Base-by-base conservation (phyloP, 2,797 vertebrate species). In the Fringilla coelebs region DNA sequence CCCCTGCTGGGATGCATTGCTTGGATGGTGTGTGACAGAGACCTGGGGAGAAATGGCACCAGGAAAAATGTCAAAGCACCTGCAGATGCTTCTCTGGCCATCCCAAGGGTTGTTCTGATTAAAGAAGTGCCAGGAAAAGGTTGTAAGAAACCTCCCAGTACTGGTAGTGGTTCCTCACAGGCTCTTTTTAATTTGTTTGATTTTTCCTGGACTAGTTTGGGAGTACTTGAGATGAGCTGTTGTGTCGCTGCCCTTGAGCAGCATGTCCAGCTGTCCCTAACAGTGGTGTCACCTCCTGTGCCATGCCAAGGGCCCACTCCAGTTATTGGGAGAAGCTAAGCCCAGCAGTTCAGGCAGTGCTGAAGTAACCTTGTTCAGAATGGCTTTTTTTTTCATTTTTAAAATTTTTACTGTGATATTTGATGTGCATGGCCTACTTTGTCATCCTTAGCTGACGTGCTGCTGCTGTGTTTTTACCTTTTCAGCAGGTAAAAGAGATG, bases 281-380 rank as follows among this genome's bases (percentile, higher is more conserved):
- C 0, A 2, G 19, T 34, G 21, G 19, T 43, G 9, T 31, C 84
- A 6, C 48, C 36, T 74, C 31, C 52, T 45, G 13, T 46, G 10
- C 51, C 3, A 0, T 31, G 36, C 0, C 0, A n/a, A 21, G 11
- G 31, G 18, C 11, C 17, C 34, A 11, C 46, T 45, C 31, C 0
- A 0, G 1, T 54, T 25, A 3, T 0, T 16, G 40, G 18, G 20
- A 29, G 32, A 26, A 41, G 8, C 34, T 13, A 21, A 81, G 9
- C 40, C 36, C 40, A 48, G 22, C 58, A 66, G 29, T 25, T n/a
- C 18, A 40, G 16, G 17, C 26, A 22, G 31, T 26, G 32, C 60
- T 89, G 55, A 75, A 51, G 14, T 57, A 58, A 62, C 40, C 40
- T 63, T 52, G 26, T 38, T 79, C 45, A 58, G 63, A 86, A 51